These are phyloP conservation scores for Heterocephalus glaber DNA, from an alignment of 2,113 vertebrate species.

Conservation along the genomic window DNA sequence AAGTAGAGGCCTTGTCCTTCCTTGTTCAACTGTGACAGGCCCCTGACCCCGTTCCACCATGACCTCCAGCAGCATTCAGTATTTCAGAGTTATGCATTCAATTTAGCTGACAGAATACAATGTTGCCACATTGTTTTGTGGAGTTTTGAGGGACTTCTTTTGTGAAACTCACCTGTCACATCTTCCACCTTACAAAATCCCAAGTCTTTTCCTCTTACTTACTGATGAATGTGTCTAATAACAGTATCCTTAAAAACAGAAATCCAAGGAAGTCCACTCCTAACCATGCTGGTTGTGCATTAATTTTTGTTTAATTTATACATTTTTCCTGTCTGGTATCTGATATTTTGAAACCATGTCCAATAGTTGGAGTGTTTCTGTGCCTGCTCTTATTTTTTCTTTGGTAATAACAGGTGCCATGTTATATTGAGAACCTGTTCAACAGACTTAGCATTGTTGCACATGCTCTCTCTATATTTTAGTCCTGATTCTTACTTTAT, in stretches of 20 bases:
- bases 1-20: neutral
- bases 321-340: neutral
- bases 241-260: neutral
- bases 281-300: neutral
- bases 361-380: neutral
- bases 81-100: neutral
- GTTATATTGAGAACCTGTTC: neutral
- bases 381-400: constrained; percentile 4
- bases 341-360: neutral
- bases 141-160: neutral
- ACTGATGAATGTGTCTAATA: neutral
- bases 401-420: neutral
- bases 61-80: neutral
- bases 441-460: neutral
- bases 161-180: neutral
- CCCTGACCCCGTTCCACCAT: neutral
- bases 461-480: neutral
- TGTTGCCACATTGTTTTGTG: neutral
- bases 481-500: constrained; percentile 16
- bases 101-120: neutral
- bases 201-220: neutral
- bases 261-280: neutral
- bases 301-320: neutral
- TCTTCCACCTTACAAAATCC: neutral
- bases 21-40: neutral